phyloP scores from a whole-genome alignment of 2,888 invertebrate genomes.

The Habroteleia sp. region DNA sequence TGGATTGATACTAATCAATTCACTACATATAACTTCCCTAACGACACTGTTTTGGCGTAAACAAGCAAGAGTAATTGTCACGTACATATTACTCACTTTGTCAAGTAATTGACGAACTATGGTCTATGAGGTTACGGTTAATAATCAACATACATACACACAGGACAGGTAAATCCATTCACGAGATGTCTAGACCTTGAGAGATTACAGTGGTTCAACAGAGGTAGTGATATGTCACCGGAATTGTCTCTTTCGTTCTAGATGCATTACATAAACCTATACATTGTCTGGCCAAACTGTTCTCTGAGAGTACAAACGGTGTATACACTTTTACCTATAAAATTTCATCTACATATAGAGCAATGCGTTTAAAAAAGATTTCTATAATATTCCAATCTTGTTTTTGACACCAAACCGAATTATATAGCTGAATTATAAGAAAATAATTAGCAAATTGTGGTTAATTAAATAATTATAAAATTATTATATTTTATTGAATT shows the following conservation, averaged over 20 bases:
- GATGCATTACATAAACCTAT: constrained; percentile 41
- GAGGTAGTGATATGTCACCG: constrained; percentile 43
- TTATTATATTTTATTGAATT: too few species aligned
- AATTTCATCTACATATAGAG: constrained; percentile 40
- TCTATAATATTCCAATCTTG: background rate
- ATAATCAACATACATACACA: too few species aligned
- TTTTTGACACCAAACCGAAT: constrained; percentile 29
- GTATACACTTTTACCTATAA: constrained; percentile 29
- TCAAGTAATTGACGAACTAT: constrained; percentile 66
- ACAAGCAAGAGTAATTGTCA: constrained; percentile 29
- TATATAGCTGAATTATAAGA: constrained; percentile 25
- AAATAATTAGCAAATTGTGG: constrained; percentile 5
- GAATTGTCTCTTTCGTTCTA: constrained; percentile 44
- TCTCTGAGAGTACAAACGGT: constrained; percentile 11
- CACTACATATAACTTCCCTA: too few species aligned
- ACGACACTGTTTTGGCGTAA: too few species aligned
- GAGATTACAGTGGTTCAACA: constrained; percentile 53
- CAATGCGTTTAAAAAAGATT: constrained; percentile 24
- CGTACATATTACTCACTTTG: constrained; percentile 57
- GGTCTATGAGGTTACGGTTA: constrained; percentile 53
- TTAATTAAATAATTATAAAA: too few species aligned
- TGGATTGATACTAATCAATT: too few species aligned
- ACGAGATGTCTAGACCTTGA: constrained; percentile 51
- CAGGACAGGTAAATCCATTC: constrained; percentile 60
- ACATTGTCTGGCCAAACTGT: constrained; percentile 25